phyloP scores from a whole-genome alignment of 2,113 vertebrate species.

The Istiophorus platypterus region DNA sequence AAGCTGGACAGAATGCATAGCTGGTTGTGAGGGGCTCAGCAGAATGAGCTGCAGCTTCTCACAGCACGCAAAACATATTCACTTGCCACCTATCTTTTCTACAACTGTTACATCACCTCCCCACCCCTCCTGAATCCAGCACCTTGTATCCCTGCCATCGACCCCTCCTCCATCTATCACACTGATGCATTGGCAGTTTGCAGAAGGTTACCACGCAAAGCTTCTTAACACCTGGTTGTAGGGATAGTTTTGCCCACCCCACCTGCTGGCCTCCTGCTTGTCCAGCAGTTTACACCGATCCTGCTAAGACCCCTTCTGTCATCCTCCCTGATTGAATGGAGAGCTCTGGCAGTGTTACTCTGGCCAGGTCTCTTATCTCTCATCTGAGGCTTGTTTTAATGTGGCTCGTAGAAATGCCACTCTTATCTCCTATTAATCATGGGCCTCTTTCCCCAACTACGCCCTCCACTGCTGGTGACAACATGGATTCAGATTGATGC shows the following conservation, averaged over 20 bases:
- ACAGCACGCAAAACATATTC: constrained; percentile 39
- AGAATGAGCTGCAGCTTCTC: constrained; percentile 40
- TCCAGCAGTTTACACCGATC: constrained; percentile 67
- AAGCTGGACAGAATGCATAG: constrained; percentile 15
- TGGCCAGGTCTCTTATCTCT: constrained; percentile 60
- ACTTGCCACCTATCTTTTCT: constrained; percentile 64
- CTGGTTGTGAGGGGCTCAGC: constrained; percentile 36
- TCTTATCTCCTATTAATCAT: constrained; percentile 68
- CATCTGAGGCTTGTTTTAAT: constrained; percentile 57
- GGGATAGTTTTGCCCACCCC: constrained; percentile 52
- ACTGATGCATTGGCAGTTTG: constrained; percentile 68
- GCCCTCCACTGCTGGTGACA: constrained; percentile 72
- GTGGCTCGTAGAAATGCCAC: constrained; percentile 65
- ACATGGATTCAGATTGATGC: constrained; percentile 64
- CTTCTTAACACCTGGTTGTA: constrained; percentile 73
- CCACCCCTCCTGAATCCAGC: constrained; percentile 44
- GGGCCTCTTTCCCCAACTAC: constrained; percentile 59
- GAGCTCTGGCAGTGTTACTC: constrained; percentile 45
- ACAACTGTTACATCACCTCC: constrained; percentile 62
- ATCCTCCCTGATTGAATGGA: constrained; percentile 68
- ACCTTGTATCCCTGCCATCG: constrained; percentile 53
- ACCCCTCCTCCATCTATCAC: constrained; percentile 74
- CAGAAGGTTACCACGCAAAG: constrained; percentile 78
- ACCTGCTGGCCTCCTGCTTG: constrained; percentile 67
- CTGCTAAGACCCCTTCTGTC: constrained; percentile 68